These are phyloP conservation scores for Chinchilla lanigera DNA, from an alignment of 2,113 vertebrate genomes.

Conservation along the genomic window DNA sequence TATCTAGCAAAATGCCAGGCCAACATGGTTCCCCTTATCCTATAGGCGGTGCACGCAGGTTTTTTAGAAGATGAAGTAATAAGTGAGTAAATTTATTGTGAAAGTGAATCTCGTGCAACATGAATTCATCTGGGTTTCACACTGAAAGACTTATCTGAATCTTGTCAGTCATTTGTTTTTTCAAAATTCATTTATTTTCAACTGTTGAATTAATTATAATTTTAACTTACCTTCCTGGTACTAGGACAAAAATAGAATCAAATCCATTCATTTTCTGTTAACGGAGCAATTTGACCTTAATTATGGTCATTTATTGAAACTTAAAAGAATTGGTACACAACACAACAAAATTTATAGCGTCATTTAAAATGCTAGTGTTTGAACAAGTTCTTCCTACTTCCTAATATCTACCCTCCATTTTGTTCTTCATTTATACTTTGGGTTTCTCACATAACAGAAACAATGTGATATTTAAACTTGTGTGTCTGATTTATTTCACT, in stretches of 20 bases:
- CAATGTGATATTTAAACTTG: not conserved
- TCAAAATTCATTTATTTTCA: not conserved
- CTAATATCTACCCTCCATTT: not conserved
- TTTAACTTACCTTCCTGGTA: not conserved
- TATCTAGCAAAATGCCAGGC: not conserved
- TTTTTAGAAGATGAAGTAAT: not conserved
- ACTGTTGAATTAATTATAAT: not conserved
- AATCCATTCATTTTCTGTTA: not conserved
- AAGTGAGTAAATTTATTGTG: not conserved
- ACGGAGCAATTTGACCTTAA: constrained; percentile 1
- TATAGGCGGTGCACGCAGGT: not conserved
- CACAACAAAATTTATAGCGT: not conserved
- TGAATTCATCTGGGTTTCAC: not conserved
- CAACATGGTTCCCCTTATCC: not conserved
- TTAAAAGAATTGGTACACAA: not conserved
- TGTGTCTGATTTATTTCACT: not conserved
- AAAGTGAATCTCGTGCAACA: not conserved
- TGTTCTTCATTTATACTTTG: not conserved
- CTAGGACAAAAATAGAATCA: not conserved
- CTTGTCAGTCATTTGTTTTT: not conserved
- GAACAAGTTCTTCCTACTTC: not conserved
- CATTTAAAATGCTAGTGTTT: not conserved
- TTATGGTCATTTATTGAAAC: not conserved
- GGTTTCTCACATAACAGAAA: not conserved
- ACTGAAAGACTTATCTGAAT: not conserved